Evolutionary conservation across 2,888 invertebrate genomes (phyloP).

Genomic region (Caenorhabditis auriculariae): DNA sequence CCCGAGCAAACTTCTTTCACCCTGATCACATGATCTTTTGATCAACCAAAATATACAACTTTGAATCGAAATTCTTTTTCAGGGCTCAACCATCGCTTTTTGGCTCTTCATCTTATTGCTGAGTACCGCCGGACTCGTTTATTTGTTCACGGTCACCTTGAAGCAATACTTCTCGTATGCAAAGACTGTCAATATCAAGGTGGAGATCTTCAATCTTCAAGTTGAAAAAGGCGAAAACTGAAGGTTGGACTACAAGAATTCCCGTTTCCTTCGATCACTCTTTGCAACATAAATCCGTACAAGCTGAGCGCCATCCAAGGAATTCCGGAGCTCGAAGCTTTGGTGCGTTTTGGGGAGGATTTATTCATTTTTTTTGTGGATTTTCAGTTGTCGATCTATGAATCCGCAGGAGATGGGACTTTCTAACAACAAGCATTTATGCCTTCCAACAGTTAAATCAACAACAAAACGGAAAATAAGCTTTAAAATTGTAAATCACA

Average conservation of each 20-base stretch:
- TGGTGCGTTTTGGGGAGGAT: constrained; percentile 11
- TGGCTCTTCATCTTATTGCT: constrained; percentile 13
- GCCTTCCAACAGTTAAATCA: no score
- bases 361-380: no score
- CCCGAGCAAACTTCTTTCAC: no score
- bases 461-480: no score
- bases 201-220: constrained; percentile 12
- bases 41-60: background rate
- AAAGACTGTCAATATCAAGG: constrained; percentile 15
- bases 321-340: constrained; percentile 36
- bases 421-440: no score
- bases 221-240: constrained; percentile 1
- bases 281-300: constrained; percentile 44
- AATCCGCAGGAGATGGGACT: no score
- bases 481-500: no score
- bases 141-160: constrained; percentile 17
- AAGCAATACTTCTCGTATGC: constrained; percentile 22
- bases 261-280: constrained; percentile 38
- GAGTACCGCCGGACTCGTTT: constrained; percentile 22
- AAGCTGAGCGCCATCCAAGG: constrained; percentile 34
- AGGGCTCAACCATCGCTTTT: constrained; percentile 16
- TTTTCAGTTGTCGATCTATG: no score
- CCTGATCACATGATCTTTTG: no score
- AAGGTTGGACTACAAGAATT: constrained; percentile 34
- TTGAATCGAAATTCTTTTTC: constrained; percentile 2